Base-by-base conservation (phyloP, 2,113 vertebrate species). In the Perognathus longimembris region DNA sequence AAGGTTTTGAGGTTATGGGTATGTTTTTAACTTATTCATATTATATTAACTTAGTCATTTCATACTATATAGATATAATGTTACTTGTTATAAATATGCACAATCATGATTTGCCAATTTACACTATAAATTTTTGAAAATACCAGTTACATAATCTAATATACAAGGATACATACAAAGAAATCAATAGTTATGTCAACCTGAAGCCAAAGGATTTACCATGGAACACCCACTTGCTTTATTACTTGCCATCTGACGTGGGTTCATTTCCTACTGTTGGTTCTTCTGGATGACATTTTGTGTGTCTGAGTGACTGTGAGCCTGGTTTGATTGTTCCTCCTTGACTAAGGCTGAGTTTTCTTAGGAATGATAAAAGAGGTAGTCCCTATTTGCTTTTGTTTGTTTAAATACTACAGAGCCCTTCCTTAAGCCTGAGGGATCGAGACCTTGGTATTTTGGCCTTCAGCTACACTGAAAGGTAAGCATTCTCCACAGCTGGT, bases 201-300 rank as follows among this genome's bases (percentile, higher is more conserved):
- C 40, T 18, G n/a, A 57, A n/a, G 30, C 64, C 26, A 57, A 57
- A 91, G 26, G 64, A 70, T 87, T 6, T 18, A 63, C 26, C 10
- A 38, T 7, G 75, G 50, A 30, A 18, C 9, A 36, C 1, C 21
- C 21, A 22, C 1, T 42, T 45, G 42, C 24, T 7, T 77, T 32
- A 10, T 24, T 9, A 4, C 20, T 3, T 78, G 36, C 63, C n/a
- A 10, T 8, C 28, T 7, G 22, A 0, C 42, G 1, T 11, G 3
- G 24, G 71, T 7, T n/a, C 26, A 20, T 70, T 50, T 30, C 40
- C n/a, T 24, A 7, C 30, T 22, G 0, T 24, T n/a, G 24, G 22
- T 6, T n/a, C 34, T 64, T 74, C 30, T 10, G 11, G 12, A 22
- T 21, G 71, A 11, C 30, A 28, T 2, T 78, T 38, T 50, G 21